Evolutionary conservation across 2,797 vertebrate genomes (phyloP), one percentile per base, ranked within the genome.

Genomic region (Sebastes diploproa): DNA sequence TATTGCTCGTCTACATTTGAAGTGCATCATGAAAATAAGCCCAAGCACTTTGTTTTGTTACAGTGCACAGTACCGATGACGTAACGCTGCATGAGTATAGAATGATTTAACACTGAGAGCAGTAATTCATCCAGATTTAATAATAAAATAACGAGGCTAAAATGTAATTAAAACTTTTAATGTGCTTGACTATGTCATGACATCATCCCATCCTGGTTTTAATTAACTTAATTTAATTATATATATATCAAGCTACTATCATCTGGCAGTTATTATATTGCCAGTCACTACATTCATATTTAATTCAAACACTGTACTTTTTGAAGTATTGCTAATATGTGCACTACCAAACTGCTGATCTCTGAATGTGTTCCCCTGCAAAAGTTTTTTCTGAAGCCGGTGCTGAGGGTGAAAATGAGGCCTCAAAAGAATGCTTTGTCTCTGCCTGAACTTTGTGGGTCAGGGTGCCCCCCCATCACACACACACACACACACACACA

Each of bases 371-470:
- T 62, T 70, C 30, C 36, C 12, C 30, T 46, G 60, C 52, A 75
- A 78, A 79, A 81, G 42, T 58, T 83, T 63, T 60, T 60, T 78
- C 54, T 83, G 22, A 72, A 67, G 55, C 42, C 9, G 3, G 27
- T 3, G 13, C 29, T 38, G 32, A 71, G 76, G 42, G 65, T 66
- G 71, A 77, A 36, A 56, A 10, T 38, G 70, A 54, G 83, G 82
- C 75, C 85, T 90, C 80, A 82, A 91, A 93, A 87, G 89, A 86
- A 85, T 14, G 83, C 93, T 92, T 94, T 94, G 92, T 95, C 75
- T 90, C 64, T 52, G 72, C 6, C 58, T 90, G 80, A 90, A 83
- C 86, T 87, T 68, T 77, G 29, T 46, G 85, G 82, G 89, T 88
- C 87, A 84, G 52, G 58, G 66, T 64, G 30, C 60, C 80, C 77